Percentiles rank a stretch among this genome's conserved stretches.
phyloP scores from a whole-genome alignment of 2,797 vertebrate species.

The Margarornis squamiger region DNA sequence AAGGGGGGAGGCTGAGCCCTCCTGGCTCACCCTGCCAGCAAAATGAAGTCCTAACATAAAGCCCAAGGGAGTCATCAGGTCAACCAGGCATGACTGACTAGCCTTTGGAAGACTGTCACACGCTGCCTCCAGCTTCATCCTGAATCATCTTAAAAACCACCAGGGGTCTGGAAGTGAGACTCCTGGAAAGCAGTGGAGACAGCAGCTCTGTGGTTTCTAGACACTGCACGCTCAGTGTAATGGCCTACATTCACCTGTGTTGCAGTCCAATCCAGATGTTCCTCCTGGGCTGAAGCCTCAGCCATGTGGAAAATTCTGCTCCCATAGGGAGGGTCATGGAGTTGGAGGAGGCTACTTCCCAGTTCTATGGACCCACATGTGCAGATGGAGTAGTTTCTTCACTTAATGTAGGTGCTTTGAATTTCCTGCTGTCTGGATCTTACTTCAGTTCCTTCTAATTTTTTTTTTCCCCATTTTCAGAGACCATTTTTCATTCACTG shows the following conservation, averaged over 20 bases:
- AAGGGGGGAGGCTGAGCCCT: neutral
- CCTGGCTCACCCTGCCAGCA: neutral
- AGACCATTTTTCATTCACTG: constrained; percentile 32
- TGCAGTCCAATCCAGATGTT: neutral
- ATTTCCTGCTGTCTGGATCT: neutral
- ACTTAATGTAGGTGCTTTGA: neutral
- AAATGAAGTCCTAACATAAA: rapidly evolving
- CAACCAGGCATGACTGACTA: neutral
- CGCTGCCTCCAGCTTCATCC: neutral
- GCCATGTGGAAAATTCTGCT: neutral
- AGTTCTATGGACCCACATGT: neutral
- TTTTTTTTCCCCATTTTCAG: neutral
- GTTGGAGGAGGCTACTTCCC: neutral
- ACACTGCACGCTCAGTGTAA: neutral
- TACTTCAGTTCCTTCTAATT: neutral
- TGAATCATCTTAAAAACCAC: neutral
- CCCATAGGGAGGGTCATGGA: rapidly evolving
- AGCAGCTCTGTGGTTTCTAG: neutral
- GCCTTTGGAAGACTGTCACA: neutral
- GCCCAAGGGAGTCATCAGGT: neutral
- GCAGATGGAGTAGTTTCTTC: neutral
- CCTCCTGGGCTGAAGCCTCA: neutral
- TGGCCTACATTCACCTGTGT: rapidly evolving
- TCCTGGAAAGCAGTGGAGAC: neutral
- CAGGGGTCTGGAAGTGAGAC: neutral